phyloP scores from a whole-genome alignment of 2,113 vertebrate species.

The Phalacrocorax aristotelis region DNA sequence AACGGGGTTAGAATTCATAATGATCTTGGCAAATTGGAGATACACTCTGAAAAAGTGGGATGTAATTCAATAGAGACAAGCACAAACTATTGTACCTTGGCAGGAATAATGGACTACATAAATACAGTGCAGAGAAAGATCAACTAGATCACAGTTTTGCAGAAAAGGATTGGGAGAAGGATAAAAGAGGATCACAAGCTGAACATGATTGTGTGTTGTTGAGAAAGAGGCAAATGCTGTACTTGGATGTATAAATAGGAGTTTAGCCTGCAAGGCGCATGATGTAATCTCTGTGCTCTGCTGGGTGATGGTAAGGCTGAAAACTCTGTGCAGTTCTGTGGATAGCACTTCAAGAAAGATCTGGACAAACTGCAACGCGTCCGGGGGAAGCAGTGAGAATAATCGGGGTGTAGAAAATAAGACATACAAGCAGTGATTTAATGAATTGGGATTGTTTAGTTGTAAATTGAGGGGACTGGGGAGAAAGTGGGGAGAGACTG shows the following conservation, averaged over 20 bases:
- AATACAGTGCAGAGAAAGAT: slow-evolving; percentile 38
- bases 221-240: slow-evolving; percentile 37
- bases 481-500: neutral
- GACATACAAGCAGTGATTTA: neutral
- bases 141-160: slow-evolving; percentile 40
- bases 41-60: neutral
- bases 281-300: slow-evolving; percentile 48
- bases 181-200: slow-evolving; percentile 49
- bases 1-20: slow-evolving; percentile 18
- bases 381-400: neutral
- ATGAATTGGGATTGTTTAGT: neutral
- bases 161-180: neutral
- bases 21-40: neutral
- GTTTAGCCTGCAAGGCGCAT: slow-evolving; percentile 42
- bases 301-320: neutral
- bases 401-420: neutral
- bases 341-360: neutral
- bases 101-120: slow-evolving; percentile 18
- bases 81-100: slow-evolving; percentile 10
- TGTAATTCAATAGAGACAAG: slow-evolving; percentile 42
- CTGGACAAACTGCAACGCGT: neutral
- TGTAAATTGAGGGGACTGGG: neutral
- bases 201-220: slow-evolving; percentile 26
- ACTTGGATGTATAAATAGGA: slow-evolving; percentile 49
- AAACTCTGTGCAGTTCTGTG: neutral